Percentiles rank a stretch among this genome's conserved stretches.
Conservation (phyloP, 2,797 vertebrate species). For the Lepus townsendii region DNA sequence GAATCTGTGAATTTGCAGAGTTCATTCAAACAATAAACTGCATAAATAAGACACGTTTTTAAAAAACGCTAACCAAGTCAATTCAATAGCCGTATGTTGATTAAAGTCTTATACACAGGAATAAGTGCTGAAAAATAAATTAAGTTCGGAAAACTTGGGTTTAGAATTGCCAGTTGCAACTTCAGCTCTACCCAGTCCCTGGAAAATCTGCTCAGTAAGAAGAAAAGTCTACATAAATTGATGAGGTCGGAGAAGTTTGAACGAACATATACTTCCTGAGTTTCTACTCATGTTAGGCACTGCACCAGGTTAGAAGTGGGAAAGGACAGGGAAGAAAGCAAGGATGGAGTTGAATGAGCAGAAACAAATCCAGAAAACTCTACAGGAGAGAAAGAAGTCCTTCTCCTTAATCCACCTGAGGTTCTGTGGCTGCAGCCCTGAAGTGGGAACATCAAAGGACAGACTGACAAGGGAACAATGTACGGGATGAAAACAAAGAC, state of each 20-base stretch:
- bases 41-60: not conserved
- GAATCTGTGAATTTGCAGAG: not conserved
- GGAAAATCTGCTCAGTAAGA: not conserved
- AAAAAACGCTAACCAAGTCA: not conserved
- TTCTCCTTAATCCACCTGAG: not conserved
- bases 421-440: not conserved
- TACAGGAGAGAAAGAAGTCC: not conserved
- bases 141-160: not conserved
- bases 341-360: not conserved
- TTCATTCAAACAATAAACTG: not conserved
- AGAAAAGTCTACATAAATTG: not conserved
- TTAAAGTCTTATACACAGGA: not conserved
- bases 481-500: not conserved
- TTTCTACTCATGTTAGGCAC: not conserved
- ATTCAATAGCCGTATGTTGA: not conserved
- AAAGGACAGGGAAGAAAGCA: not conserved
- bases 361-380: not conserved
- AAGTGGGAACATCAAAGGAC: not conserved
- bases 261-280: not conserved
- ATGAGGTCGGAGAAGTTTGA: not conserved
- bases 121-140: not conserved
- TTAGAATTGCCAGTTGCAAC: not conserved
- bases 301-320: not conserved
- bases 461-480: not conserved
- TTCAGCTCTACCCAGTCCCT: not conserved